Conservation (phyloP, 2,113 vertebrate species). For the Corydoras sp. region DNA sequence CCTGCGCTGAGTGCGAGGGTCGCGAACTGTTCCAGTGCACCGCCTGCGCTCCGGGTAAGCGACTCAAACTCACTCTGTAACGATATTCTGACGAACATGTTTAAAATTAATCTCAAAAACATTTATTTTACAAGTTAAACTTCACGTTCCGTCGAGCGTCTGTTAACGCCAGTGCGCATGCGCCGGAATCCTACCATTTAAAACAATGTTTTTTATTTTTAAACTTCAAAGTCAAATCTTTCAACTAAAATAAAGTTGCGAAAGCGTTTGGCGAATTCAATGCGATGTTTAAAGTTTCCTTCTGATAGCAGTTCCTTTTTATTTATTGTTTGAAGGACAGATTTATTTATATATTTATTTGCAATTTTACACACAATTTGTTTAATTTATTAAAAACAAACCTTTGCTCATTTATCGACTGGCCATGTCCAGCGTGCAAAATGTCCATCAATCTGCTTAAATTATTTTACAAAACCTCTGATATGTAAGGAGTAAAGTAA, state of each 20-base stretch:
- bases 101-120: no score
- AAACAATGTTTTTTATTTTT: not conserved
- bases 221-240: no score
- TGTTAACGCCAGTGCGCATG: constrained; percentile 20
- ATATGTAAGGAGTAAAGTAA: no score
- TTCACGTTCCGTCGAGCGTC: no score
- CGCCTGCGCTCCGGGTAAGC: constrained; percentile 66
- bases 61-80: not conserved
- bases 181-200: not conserved
- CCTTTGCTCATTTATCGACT: no score
- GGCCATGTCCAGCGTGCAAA: no score
- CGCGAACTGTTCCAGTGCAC: constrained; percentile 67
- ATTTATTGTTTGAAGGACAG: not conserved
- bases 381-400: no score
- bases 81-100: not conserved
- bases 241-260: not conserved
- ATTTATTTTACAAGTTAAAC: no score
- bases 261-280: not conserved
- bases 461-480: no score
- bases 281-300: not conserved
- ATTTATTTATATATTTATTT: no score
- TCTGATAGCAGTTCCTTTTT: not conserved
- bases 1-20: constrained; percentile 63
- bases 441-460: no score
- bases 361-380: no score